Evolutionary conservation across 2,888 invertebrate species (phyloP).

Genomic region (Linyphia triangularis): DNA sequence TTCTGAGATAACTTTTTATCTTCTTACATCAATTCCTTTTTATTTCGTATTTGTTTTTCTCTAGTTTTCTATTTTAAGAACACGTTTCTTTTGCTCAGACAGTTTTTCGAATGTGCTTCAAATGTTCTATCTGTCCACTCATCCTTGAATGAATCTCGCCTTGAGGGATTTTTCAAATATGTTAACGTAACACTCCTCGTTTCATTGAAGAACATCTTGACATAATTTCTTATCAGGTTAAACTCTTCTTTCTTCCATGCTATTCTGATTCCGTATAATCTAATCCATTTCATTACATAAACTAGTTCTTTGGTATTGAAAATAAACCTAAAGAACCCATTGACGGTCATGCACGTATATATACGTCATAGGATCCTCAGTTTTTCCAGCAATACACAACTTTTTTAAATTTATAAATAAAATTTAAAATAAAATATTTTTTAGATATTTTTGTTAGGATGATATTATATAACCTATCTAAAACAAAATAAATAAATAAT

Average conservation of each 20-base stretch:
- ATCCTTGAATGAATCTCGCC: neutral
- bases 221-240: conserved; percentile 37
- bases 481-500: no score
- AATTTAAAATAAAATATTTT: no score
- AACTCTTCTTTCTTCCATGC: conserved; percentile 27
- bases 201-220: conserved; percentile 34
- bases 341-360: no score
- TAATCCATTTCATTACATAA: neutral
- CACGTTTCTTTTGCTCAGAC: neutral
- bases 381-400: no score
- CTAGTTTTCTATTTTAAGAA: neutral
- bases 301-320: conserved; percentile 9
- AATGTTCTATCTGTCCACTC: neutral
- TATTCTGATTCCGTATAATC: conserved; percentile 9
- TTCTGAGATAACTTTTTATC: no score
- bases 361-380: no score
- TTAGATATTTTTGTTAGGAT: no score
- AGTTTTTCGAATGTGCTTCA: neutral
- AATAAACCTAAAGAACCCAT: no score
- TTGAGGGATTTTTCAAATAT: neutral
- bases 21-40: no score
- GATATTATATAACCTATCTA: no score
- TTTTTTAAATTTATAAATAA: no score
- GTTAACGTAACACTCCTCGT: neutral
- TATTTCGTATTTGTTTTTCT: no score